phyloP scores from a whole-genome alignment of 2,113 vertebrate species.

The Gallinago media region DNA sequence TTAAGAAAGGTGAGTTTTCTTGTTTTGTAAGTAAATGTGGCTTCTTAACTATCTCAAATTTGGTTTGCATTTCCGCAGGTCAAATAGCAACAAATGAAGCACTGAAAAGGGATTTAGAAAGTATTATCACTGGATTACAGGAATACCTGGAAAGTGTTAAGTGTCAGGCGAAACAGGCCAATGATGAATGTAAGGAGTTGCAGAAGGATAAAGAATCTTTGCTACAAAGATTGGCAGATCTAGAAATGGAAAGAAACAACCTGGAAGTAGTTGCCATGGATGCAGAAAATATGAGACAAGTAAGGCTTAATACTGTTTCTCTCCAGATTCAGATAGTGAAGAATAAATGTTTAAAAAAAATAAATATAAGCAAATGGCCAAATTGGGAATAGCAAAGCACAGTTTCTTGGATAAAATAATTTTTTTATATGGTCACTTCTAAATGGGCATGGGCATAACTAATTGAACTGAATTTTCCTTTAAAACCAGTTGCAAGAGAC shows the following conservation, averaged over 20 bases:
- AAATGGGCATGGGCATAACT: too few relatives aligned
- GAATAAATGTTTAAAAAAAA: background rate
- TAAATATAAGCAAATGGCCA: background rate
- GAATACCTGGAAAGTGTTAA: constrained; percentile 87
- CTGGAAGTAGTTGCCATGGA: constrained; percentile 80
- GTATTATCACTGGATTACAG: constrained; percentile 88
- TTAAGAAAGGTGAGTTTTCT: background rate
- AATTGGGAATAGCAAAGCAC: background rate
- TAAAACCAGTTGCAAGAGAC: background rate
- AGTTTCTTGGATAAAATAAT: background rate
- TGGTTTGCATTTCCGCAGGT: constrained; percentile 74
- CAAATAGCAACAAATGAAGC: constrained; percentile 92
- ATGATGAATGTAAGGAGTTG: constrained; percentile 79
- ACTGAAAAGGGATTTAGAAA: constrained; percentile 89
- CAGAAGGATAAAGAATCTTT: constrained; percentile 82
- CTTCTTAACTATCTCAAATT: background rate
- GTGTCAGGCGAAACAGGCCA: constrained; percentile 80
- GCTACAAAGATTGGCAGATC: constrained; percentile 77
- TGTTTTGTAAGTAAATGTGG: background rate
- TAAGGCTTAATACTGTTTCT: constrained; percentile 53
- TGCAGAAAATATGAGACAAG: constrained; percentile 81
- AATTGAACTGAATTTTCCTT: background rate
- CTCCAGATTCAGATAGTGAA: background rate
- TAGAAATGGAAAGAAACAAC: constrained; percentile 79
- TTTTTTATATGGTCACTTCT: background rate